Percentiles rank a stretch among this genome's conserved stretches.
These are phyloP conservation scores for Alauda arvensis DNA, from an alignment of 2,797 vertebrate species.

Conservation along the genomic window DNA sequence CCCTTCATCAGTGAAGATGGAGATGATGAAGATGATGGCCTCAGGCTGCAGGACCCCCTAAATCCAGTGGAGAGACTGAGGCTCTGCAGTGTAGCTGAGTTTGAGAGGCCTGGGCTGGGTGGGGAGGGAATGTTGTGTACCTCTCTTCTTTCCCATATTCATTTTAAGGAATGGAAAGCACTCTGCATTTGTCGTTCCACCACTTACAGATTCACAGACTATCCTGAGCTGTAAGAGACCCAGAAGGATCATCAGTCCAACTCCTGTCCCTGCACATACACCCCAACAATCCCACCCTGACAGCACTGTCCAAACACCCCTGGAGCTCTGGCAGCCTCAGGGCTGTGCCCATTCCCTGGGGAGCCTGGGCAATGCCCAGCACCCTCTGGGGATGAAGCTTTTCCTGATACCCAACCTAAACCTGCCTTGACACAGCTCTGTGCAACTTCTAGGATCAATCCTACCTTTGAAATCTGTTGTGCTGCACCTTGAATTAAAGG, in stretches of 20 bases:
- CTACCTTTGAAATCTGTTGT: background rate
- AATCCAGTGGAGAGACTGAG: fast-evolving
- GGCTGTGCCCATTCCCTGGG: background rate
- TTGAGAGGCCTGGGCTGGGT: background rate
- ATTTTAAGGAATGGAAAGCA: background rate
- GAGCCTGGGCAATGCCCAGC: background rate
- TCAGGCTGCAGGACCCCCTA: background rate
- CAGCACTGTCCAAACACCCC: background rate
- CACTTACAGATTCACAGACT: background rate
- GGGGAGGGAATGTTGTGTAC: background rate
- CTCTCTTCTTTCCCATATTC: background rate
- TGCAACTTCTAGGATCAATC: background rate
- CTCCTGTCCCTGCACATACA: background rate
- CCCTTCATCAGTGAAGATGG: background rate
- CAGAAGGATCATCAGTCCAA: background rate
- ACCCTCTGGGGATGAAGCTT: background rate
- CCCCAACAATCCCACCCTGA: background rate
- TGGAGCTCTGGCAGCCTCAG: background rate
- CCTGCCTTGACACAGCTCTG: background rate
- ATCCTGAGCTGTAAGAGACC: background rate
- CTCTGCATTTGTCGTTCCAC: background rate
- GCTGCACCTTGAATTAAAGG: background rate
- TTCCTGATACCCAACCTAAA: background rate
- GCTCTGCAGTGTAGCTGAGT: background rate
- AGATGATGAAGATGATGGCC: background rate